Evolutionary conservation across 1,140 invertebrate species (phyloP), one percentile per base, ranked within the genome.

Genomic region (Drosophila sproati): DNA sequence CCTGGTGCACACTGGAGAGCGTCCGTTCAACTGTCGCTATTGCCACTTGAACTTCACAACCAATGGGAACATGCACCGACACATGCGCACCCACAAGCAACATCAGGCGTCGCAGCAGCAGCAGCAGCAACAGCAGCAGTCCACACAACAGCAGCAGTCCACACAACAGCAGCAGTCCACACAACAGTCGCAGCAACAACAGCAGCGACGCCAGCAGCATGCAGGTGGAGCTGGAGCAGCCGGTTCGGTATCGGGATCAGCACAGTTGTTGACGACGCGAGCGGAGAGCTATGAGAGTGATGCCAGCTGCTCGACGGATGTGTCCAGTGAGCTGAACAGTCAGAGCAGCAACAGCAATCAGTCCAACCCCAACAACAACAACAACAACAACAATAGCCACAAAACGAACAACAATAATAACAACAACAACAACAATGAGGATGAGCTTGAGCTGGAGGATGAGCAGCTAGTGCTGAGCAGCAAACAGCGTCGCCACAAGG

Each of bases 51-150:
- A 96, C 3, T 98, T 98, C 93, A 97, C 96, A 35, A 98, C 97
- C 3, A 98, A 97, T 91, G 96, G 96, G 10, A 97, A 97, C 91
- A 97, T 98, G 96, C 96, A 97, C 85, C 93, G 97, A 31, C 97
- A 98, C 89, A 95, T 96, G 93, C 94, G 96, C 59, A 97, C 96
- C 0, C 96, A 96, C 92, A 93, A 93, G 70, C 93, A 93, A 68
- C 93, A 93, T 91, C 77, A 93, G 32, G 45, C 68, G 8, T 83
- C 77, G 28, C 77, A 75, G 8, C 94, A 64, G 12, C 50, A 71
- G 72, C 51, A 70, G 55, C 70, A 74, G 10, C 50, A 71, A 69
- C 51, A 70, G 55, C 70, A 74, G 35, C 57, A 66, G 48, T 52
- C 77, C 57, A 55, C 59, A 34, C 56, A 75, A 91, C 93, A 88